Conservation (phyloP, 2,797 vertebrate species). For the Ceyx erithaca region DNA sequence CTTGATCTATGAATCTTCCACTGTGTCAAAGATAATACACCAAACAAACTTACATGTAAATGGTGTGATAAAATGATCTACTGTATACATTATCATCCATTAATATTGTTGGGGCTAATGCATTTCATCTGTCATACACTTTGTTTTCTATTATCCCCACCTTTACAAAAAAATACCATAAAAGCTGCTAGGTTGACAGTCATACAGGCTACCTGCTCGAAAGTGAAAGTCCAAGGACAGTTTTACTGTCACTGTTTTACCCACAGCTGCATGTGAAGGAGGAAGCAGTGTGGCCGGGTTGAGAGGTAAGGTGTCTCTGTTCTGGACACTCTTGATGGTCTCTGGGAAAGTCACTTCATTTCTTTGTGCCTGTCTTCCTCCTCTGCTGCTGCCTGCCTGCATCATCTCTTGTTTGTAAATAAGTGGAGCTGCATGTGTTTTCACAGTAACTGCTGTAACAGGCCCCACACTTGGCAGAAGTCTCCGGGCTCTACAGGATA, state of each 20-base stretch:
- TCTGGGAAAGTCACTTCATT: not conserved
- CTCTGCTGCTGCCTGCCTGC: not conserved
- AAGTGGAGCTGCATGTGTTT: not conserved
- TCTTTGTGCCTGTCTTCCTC: not conserved
- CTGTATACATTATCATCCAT: slow-evolving; percentile 74
- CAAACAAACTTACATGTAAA: slow-evolving; percentile 76
- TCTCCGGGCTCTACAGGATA: not conserved
- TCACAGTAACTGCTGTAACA: not conserved
- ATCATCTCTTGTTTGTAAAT: not conserved
- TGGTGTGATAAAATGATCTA: slow-evolving; percentile 73
- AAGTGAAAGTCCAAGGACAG: slow-evolving; percentile 1
- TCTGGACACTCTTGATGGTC: not conserved
- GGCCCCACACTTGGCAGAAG: not conserved
- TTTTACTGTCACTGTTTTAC: not conserved
- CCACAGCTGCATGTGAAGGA: not conserved
- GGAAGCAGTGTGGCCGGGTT: not conserved
- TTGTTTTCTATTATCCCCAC: slow-evolving; percentile 60
- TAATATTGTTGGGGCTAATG: slow-evolving; percentile 70
- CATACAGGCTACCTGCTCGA: not conserved
- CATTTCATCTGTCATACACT: slow-evolving; percentile 62
- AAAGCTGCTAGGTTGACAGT: slow-evolving; percentile 15
- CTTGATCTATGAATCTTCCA: slow-evolving; percentile 74
- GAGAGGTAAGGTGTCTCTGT: not conserved
- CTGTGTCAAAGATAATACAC: slow-evolving; percentile 72
- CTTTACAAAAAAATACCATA: slow-evolving; percentile 45